Percentiles rank a stretch among this genome's conserved stretches.
These are phyloP conservation scores for Saxicola maurus DNA, from an alignment of 2,797 vertebrate genomes.

Conservation along the genomic window DNA sequence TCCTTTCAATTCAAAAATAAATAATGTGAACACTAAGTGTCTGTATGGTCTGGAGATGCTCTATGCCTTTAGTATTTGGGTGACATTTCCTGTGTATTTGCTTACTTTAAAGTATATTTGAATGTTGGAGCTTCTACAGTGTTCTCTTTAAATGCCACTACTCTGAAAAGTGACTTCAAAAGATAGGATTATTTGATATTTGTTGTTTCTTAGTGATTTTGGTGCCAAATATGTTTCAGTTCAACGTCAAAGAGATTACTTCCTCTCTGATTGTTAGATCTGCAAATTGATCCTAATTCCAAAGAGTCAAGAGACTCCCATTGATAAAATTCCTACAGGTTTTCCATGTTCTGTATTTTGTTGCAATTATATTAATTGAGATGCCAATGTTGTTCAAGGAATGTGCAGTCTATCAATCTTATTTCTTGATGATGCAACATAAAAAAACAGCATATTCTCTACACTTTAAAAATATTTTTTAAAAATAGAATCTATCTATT, in stretches of 20 bases:
- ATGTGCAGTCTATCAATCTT: neutral
- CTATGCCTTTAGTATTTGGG: slow-evolving; percentile 51
- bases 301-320: neutral
- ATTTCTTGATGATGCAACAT: neutral
- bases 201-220: slow-evolving; percentile 20
- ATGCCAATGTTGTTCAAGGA: neutral
- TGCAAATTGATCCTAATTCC: neutral
- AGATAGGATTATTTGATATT: neutral
- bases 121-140: slow-evolving; percentile 23
- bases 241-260: neutral
- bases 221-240: neutral
- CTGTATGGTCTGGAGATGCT: slow-evolving; percentile 6
- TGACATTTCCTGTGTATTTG: slow-evolving; percentile 62
- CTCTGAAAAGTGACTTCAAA: slow-evolving; percentile 23
- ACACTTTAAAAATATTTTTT: neutral
- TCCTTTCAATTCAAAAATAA: slow-evolving; percentile 59
- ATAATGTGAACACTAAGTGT: slow-evolving; percentile 24
- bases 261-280: neutral
- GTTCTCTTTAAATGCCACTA: slow-evolving; percentile 41
- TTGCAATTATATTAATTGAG: neutral
- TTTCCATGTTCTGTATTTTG: neutral
- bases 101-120: slow-evolving; percentile 52
- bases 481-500: neutral
- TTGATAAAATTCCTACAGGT: neutral
- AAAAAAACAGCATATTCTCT: neutral